Evolutionary conservation across 2,113 vertebrate genomes (phyloP).

Genomic region (Hemibagrus wyckioides): DNA sequence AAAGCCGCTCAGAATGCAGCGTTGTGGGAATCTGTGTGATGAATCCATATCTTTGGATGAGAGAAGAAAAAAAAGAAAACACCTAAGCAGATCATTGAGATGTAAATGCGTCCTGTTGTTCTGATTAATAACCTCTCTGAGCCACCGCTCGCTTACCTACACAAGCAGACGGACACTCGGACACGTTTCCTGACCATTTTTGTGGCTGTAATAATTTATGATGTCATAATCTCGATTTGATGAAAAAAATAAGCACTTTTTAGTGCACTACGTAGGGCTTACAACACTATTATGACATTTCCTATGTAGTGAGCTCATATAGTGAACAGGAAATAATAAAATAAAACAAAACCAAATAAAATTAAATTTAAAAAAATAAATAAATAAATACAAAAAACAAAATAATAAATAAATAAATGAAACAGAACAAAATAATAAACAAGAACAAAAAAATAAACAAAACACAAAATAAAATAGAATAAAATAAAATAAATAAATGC

Average conservation of each 20-base stretch:
- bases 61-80: neutral
- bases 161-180: neutral
- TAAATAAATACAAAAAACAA: no score
- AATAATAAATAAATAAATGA: no score
- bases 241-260: no score
- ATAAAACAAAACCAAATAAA: no score
- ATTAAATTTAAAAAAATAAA: no score
- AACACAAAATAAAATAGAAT: no score
- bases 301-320: neutral
- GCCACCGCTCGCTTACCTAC: neutral
- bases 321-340: neutral
- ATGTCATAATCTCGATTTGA: no score
- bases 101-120: slow-evolving; percentile 14
- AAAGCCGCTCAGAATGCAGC: slow-evolving; percentile 18
- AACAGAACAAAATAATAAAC: no score
- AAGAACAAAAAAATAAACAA: no score
- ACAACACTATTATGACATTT: neutral
- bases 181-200: neutral
- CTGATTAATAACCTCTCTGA: neutral
- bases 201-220: neutral
- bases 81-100: neutral
- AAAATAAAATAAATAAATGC: no score
- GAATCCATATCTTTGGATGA: slow-evolving; percentile 47
- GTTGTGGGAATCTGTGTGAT: slow-evolving; percentile 41
- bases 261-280: neutral